Evolutionary conservation across 2,113 vertebrate species (phyloP).

Genomic region (Phasianus colchicus): DNA sequence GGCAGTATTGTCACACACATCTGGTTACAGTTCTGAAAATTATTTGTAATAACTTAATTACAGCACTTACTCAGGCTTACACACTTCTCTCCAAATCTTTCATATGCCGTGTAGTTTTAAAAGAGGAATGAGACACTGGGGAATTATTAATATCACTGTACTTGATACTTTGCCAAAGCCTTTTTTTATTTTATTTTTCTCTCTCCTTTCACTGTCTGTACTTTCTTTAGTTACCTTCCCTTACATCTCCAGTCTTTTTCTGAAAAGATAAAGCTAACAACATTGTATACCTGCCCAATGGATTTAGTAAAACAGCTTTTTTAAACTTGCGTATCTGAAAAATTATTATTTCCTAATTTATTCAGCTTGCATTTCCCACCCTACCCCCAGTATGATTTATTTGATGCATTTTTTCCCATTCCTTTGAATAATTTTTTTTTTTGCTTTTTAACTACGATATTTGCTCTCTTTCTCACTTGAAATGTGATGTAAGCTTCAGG

Average conservation of each 20-base stretch:
- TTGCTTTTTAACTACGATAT: neutral
- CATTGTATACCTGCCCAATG: neutral
- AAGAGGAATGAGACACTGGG: neutral
- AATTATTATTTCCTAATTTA: neutral
- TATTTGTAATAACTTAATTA: neutral
- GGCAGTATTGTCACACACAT: neutral
- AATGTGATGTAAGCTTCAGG: neutral
- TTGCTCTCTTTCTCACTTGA: neutral
- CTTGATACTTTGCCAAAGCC: neutral
- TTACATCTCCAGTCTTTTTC: neutral
- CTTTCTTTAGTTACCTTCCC: neutral
- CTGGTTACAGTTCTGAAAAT: neutral
- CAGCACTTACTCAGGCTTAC: neutral
- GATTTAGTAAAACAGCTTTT: neutral
- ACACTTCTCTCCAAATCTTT: neutral
- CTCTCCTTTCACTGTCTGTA: neutral
- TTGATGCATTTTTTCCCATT: neutral
- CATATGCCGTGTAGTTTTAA: neutral
- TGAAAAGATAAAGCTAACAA: neutral
- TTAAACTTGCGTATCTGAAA: neutral
- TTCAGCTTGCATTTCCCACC: neutral
- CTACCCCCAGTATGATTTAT: neutral
- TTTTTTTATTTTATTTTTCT: neutral
- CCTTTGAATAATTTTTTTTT: neutral
- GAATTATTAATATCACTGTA: neutral